Percentiles rank a stretch among this genome's conserved stretches.
Conservation (phyloP, 2,113 vertebrate species). For the Dasyurus viverrinus region DNA sequence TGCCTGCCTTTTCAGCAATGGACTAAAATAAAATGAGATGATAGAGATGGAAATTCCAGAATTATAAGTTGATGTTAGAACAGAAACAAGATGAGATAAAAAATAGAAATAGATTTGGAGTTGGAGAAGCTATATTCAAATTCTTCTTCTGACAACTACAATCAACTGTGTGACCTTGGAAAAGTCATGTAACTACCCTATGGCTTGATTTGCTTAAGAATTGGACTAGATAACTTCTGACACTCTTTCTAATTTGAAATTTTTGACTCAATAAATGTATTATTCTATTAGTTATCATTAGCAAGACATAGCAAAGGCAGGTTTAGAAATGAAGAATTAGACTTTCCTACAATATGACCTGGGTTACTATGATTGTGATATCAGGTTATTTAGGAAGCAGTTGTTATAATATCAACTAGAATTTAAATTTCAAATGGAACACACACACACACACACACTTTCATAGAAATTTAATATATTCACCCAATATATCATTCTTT, state of each 20-base stretch:
- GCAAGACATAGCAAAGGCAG: background rate
- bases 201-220: background rate
- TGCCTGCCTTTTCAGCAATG: background rate
- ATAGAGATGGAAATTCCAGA: background rate
- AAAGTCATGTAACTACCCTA: background rate
- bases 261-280: background rate
- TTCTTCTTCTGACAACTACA: background rate
- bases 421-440: background rate
- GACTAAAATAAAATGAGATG: background rate
- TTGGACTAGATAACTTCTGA: background rate
- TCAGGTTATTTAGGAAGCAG: background rate
- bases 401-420: background rate
- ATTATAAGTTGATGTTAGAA: background rate
- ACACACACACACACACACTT: background rate
- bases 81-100: background rate
- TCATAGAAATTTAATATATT: background rate
- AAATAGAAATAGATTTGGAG: background rate
- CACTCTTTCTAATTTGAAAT: background rate
- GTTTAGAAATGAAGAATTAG: background rate
- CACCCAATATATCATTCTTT: background rate
- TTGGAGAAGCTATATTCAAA: background rate
- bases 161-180: background rate
- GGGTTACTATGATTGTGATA: background rate
- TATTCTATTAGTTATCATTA: background rate
- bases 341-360: background rate